Base-by-base conservation (phyloP, 1,140 invertebrate species). In the Drosophila orena region DNA sequence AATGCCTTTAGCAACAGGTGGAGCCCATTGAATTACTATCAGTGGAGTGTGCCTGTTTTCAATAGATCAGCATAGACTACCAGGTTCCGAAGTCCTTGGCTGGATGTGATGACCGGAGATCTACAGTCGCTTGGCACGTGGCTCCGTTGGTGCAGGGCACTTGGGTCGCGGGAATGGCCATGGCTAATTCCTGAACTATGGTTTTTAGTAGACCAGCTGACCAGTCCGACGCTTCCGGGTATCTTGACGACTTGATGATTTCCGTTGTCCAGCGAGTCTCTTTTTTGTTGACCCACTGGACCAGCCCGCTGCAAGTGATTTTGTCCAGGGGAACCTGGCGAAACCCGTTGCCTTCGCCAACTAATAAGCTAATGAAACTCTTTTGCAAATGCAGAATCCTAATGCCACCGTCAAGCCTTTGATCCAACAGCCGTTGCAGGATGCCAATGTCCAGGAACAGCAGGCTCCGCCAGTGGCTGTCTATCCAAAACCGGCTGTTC, bases 121-220 rank as follows among this genome's bases (percentile, higher is more conserved):
- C 72, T 49, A 84, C 74, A 20, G 44, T 65, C 34, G 62, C 76
- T 60, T 68, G 62, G 56, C 68, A 61, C 47, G 47, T 59, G 77
- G 77, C 79, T 86, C 60, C 68, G 73, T 59, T 50, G 58, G 54
- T 30, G 68, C 66, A 61, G 47, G 84, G 80, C 75, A 89, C 71
- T 89, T 74, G 84, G 84, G 86, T 84, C 71, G 80, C 79, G 89
- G 91, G 75, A 92, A 90, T 92, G 91, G 89, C 72, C 91, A 92
- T 92, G 78, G 86, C 91, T 92, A 92, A 37, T 90, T 92, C 89
- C 91, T 91, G 73, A 92, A 92, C 91, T 91, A 92, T 88, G 59
- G 86, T 91, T 91, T 91, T 86, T 84, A 90, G 81, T 86, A 75
- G 71, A 65, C 57, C 49, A 69, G 37, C 46, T 47, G 47, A 62